phyloP scores from a whole-genome alignment of 2,113 vertebrate species.

The Indri indri region DNA sequence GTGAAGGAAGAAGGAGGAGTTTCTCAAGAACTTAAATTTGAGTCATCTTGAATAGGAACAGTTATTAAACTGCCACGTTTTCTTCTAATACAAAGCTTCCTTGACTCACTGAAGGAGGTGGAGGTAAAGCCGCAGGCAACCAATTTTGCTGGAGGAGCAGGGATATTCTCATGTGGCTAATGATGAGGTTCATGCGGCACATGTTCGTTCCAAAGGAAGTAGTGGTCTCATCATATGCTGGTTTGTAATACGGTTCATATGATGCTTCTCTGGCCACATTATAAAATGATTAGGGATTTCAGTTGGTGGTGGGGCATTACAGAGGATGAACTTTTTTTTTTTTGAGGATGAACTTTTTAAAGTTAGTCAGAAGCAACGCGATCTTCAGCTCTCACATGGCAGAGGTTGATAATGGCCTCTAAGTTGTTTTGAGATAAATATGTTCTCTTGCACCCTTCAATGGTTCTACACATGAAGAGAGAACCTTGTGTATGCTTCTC shows the following conservation, averaged over 20 bases:
- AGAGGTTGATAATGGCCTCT: slow-evolving; percentile 98
- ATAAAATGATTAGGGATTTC: slow-evolving; percentile 95
- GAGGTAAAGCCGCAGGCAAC: slow-evolving; percentile 87
- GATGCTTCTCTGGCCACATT: slow-evolving; percentile 90
- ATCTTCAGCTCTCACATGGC: slow-evolving; percentile 94
- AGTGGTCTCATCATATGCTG: slow-evolving; percentile 93
- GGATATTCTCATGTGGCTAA: slow-evolving; percentile 93
- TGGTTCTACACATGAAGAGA: slow-evolving; percentile 98
- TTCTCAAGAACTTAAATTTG: slow-evolving; percentile 88
- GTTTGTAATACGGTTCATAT: slow-evolving; percentile 92
- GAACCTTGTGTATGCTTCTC: slow-evolving; percentile 96
- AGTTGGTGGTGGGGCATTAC: slow-evolving; percentile 82
- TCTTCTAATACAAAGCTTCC: slow-evolving; percentile 96
- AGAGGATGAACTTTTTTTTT: slow-evolving; percentile 89
- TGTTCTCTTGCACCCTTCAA: slow-evolving; percentile 97
- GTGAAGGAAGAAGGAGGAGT: slow-evolving; percentile 85
- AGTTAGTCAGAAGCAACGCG: slow-evolving; percentile 87
- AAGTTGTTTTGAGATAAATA: slow-evolving; percentile 98
- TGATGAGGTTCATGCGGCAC: slow-evolving; percentile 92
- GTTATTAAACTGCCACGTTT: slow-evolving; percentile 99
- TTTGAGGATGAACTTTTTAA: slow-evolving; percentile 89
- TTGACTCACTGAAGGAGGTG: slow-evolving; percentile 88
- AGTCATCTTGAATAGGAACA: slow-evolving; percentile 98
- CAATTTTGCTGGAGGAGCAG: slow-evolving; percentile 86
- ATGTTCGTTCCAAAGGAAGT: slow-evolving; percentile 90